Conservation (phyloP, 1,140 invertebrate species). For the Drosophila seguyi region DNA sequence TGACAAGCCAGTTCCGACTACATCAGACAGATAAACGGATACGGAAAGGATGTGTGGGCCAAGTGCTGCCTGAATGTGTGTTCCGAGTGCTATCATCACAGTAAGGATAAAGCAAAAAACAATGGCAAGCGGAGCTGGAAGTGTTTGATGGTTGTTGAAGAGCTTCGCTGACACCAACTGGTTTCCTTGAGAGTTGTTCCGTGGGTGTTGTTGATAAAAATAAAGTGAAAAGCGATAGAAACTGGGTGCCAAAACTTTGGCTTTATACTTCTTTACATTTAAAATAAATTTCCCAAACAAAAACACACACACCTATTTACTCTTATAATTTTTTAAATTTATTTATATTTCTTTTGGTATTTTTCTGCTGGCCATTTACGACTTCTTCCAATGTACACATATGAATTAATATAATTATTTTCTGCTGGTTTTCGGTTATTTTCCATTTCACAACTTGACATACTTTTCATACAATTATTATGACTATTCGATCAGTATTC, state of each 20-base stretch:
- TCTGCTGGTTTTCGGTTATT: conserved; percentile 54
- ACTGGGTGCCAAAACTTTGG: neutral
- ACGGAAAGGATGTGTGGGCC: conserved; percentile 43
- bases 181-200: conserved; percentile 20
- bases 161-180: conserved; percentile 40
- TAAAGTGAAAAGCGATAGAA: neutral
- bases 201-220: neutral
- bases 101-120: conserved; percentile 54
- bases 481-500: conserved; percentile 54
- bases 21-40: conserved; percentile 40
- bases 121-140: conserved; percentile 59
- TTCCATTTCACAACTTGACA: conserved; percentile 63
- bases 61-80: conserved; percentile 69
- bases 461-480: conserved; percentile 48
- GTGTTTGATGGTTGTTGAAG: conserved; percentile 60
- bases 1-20: conserved; percentile 48
- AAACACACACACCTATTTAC: neutral
- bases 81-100: conserved; percentile 73
- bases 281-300: neutral
- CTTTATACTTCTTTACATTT: too few relatives aligned
- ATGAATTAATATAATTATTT: conserved; percentile 51
- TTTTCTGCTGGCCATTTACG: conserved; percentile 60
- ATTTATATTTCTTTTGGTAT: conserved; percentile 46
- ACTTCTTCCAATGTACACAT: conserved; percentile 61
- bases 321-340: conserved; percentile 53